Conservation (phyloP, 2,113 vertebrate species). For the Oxyura jamaicensis region DNA sequence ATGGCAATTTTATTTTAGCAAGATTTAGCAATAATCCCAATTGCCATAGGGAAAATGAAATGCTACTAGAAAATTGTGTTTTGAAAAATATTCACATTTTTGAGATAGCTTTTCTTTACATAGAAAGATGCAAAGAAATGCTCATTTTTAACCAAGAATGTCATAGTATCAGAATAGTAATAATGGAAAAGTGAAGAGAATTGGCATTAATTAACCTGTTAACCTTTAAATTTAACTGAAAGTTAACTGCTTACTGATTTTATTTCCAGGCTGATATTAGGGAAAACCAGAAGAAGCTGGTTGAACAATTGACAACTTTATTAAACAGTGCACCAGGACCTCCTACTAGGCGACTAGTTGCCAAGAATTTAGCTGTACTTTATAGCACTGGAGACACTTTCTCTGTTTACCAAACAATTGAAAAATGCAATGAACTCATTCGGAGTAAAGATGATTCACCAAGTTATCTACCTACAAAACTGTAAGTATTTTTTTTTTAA, state of each 20-base stretch:
- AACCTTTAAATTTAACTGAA: not conserved
- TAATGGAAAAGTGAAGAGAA: not conserved
- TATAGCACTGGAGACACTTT: slow-evolving; percentile 89
- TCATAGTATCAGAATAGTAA: not conserved
- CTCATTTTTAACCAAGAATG: not conserved
- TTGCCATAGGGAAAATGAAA: not conserved
- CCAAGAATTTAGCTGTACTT: slow-evolving; percentile 87
- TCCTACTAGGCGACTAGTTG: slow-evolving; percentile 87
- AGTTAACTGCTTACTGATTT: slow-evolving; percentile 4
- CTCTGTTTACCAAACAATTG: slow-evolving; percentile 85
- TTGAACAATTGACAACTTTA: slow-evolving; percentile 86
- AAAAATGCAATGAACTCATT: slow-evolving; percentile 93
- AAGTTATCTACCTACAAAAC: slow-evolving; percentile 90
- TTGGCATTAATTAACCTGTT: not conserved
- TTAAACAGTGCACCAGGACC: slow-evolving; percentile 90
- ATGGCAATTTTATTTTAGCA: not conserved
- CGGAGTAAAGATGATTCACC: slow-evolving; percentile 95
- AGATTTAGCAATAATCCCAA: not conserved
- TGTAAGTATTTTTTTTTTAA: slow-evolving; percentile 80
- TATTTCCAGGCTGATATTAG: slow-evolving; percentile 83
- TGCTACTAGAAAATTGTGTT: not conserved
- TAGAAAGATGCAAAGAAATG: not conserved
- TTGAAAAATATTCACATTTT: not conserved
- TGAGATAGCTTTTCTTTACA: not conserved
- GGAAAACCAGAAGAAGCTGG: slow-evolving; percentile 87